Conservation (phyloP, 53 echinoderm and acorn worm genomes). For the Antedon mediterranea region DNA sequence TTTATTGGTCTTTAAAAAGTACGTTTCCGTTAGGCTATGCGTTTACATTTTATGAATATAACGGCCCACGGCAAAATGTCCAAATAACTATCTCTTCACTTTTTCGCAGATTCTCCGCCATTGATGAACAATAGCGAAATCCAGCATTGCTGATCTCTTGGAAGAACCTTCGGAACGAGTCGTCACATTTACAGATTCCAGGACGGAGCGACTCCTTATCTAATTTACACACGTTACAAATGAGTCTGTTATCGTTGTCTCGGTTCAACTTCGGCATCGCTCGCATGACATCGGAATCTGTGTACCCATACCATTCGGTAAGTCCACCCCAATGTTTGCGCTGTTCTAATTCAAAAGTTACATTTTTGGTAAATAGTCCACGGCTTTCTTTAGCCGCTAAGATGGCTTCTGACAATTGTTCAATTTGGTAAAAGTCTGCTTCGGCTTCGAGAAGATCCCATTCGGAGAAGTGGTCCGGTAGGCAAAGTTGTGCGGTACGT, state of each 20-base stretch:
- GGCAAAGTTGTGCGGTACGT: conserved; percentile 11
- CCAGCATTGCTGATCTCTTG: neutral
- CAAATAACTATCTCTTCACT: neutral
- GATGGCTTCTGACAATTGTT: conserved; percentile 7
- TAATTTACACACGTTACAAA: neutral
- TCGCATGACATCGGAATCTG: neutral
- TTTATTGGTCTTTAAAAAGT: too few relatives aligned
- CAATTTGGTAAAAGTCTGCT: conserved; percentile 27
- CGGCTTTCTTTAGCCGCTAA: neutral
- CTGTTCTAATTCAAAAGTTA: neutral
- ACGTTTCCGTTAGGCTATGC: too few relatives aligned
- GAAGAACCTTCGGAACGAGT: neutral
- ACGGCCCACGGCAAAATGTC: neutral
- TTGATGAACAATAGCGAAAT: neutral
- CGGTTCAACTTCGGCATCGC: neutral
- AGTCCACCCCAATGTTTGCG: neutral
- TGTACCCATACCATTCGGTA: neutral
- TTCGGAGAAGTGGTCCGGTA: conserved; percentile 29
- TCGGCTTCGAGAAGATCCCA: conserved; percentile 24
- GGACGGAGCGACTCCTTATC: neutral
- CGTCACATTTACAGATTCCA: neutral
- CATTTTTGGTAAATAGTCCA: neutral
- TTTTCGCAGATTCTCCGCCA: neutral
- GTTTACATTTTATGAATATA: neutral
- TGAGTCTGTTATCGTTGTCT: neutral